Base-by-base conservation (phyloP, 2,888 invertebrate genomes). In the Drosophila hamatofila region DNA sequence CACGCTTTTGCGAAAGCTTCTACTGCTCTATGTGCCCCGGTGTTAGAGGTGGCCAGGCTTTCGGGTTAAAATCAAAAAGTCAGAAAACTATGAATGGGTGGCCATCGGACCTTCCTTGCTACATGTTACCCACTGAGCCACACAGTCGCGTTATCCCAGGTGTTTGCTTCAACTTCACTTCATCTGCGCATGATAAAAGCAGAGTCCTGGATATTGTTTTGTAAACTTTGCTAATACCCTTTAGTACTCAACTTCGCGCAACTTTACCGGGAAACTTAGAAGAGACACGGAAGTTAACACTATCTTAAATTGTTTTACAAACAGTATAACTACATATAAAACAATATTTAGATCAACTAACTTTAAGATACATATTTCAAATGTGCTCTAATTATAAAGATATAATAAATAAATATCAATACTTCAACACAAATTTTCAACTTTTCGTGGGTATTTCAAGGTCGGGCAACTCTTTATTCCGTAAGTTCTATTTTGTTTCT, bases 121-220 rank as follows among this genome's bases (percentile, higher is more conserved):
- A 4, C 23, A 51, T 58, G 65, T 23, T 49, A 21, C 48, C 77
- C 72, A 39, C 48, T 41, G 55, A 46, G 46, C 67, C 72, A 60
- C 49, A 46, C 52, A 54, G 81, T 65, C 63, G 66, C 80, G 72
- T 72, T 80, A 67, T 72, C 76, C 72, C 81, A 82, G 88, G 82
- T 82, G 82, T 87, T 87, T 64, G 82, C 56, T 56, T 58, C 70
- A 87, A 79, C 87, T 87, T 84, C 63, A 67, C 84, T 68, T 58
- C 54, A 64, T 58, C 60, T 54, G 56, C 61, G 60, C 58, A 57
- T 66, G 71, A 76, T 74, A 61, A 66, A 74, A 68, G 72, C 76
- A 54, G 70, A 64, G 72, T 75, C 78, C 58, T 81, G 65, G 35
- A 82, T 81, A 79, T 79, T 84, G 88, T 82, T 82, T 79, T 71